Evolutionary conservation across 2,797 vertebrate species (phyloP), one percentile per base, ranked within the genome.

Genomic region (Aplochiton taeniatus): DNA sequence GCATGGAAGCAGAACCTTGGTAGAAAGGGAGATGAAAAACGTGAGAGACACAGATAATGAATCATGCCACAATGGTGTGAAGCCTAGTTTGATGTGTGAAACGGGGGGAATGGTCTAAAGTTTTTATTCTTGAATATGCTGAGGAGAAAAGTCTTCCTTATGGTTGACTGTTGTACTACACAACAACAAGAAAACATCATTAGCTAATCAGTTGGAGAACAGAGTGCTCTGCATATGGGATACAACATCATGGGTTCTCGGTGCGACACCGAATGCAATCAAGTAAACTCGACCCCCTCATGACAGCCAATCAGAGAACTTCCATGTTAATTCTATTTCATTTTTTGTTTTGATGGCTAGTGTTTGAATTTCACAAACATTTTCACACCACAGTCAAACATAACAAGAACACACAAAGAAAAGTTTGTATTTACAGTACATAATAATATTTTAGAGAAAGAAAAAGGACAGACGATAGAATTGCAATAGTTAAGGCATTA

Each of bases 171-270:
- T n/a, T n/a, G n/a, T n/a, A n/a, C n/a, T n/a, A 55, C 43, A 63
- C 70, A 68, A 14, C 51, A 42, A 62, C 53, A 58, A 42, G 53
- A 42, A 45, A 11, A 44, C 31, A 45, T 48, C 19, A 45, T 46
- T 12, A 45, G 18, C 43, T 13, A 19, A 46, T 59, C 43, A 59
- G n/a, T 58, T 58, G 56, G 16, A 10, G 43, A 16, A 44, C 42
- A n/a, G 56, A 58, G 41, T 42, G 43, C 56, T 43, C n/a, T n/a
- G n/a, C n/a, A n/a, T n/a, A 14, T 9, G 55, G 41, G 56, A n/a
- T 51, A n/a, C 50, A 17, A 17, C 11, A 51, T 16, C 11, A 51
- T 16, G n/a, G 8, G 50, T 51, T 18, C 12, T 52, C 50, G 50
- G 18, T 8, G 16, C 11, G 18, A 12, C 17, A 20, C 11, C 12